phyloP scores from a whole-genome alignment of 2,888 invertebrate genomes.

The Byasa hedistus region DNA sequence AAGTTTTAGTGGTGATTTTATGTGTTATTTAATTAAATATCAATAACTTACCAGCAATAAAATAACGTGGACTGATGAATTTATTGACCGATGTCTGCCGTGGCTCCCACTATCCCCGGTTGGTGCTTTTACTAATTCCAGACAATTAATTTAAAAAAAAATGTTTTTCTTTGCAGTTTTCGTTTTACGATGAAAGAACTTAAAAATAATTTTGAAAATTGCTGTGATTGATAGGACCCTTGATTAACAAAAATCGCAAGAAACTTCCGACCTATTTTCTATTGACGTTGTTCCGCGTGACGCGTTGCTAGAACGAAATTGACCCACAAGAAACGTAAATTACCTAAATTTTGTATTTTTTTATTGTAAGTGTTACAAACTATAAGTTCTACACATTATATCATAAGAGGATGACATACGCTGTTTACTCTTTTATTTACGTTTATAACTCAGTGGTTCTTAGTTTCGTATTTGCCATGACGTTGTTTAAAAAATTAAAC shows the following conservation, averaged over 20 bases:
- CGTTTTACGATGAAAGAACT: constrained; percentile 19
- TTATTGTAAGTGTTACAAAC: not conserved
- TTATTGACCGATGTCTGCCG: constrained; percentile 79
- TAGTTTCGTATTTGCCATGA: not conserved
- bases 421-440: not conserved
- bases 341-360: not conserved
- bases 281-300: constrained; percentile 74
- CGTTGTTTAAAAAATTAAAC: not conserved
- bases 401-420: not conserved
- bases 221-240: not conserved
- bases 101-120: constrained; percentile 79
- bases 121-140: constrained; percentile 49
- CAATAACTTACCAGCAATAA: constrained; percentile 49
- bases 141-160: constrained; percentile 28
- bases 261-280: constrained; percentile 67
- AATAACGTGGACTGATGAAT: constrained; percentile 73
- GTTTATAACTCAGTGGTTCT: not conserved
- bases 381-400: not conserved
- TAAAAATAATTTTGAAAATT: constrained; percentile 1
- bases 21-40: constrained; percentile 37
- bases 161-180: constrained; percentile 6
- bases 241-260: constrained; percentile 24
- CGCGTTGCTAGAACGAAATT: constrained; percentile 58
- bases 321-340: constrained; percentile 31
- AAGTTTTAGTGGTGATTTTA: constrained; percentile 40